Percentiles rank a stretch among this genome's conserved stretches.
Conservation (phyloP, 1,140 invertebrate species). For the Drosophila cardini region DNA sequence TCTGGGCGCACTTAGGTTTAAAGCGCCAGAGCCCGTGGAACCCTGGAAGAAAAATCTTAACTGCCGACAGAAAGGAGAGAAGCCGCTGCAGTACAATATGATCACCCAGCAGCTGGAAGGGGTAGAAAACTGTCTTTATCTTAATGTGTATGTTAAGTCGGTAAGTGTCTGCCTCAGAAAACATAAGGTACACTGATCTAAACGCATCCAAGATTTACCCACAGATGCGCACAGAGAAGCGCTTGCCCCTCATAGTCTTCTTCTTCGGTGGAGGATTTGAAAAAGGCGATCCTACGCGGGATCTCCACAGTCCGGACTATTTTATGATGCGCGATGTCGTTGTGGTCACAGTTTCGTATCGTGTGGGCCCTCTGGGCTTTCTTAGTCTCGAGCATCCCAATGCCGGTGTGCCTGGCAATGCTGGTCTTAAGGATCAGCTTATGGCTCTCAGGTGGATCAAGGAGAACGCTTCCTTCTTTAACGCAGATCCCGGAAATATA, state of each 20-base stretch:
- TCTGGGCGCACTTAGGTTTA: conserved; percentile 87
- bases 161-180: conserved; percentile 55
- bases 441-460: conserved; percentile 82
- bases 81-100: conserved; percentile 68
- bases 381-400: conserved; percentile 85
- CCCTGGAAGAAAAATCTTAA: conserved; percentile 85
- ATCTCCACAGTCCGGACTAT: conserved; percentile 85
- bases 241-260: conserved; percentile 72
- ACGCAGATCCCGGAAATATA: conserved; percentile 76
- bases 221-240: conserved; percentile 51
- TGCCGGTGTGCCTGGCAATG: conserved; percentile 86
- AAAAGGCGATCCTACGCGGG: conserved; percentile 81
- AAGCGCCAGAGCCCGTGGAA: conserved; percentile 85
- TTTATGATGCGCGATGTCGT: conserved; percentile 86
- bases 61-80: conserved; percentile 53
- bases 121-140: conserved; percentile 86
- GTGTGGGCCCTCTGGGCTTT: conserved; percentile 86
- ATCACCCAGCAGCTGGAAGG: conserved; percentile 53
- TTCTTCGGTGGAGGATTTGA: conserved; percentile 89
- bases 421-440: conserved; percentile 86
- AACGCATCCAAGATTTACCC: neutral
- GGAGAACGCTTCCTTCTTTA: conserved; percentile 73
- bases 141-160: conserved; percentile 85
- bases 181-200: neutral
- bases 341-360: conserved; percentile 85